Conservation (phyloP, 2,888 invertebrate species). For the Xiphydria camelus region DNA sequence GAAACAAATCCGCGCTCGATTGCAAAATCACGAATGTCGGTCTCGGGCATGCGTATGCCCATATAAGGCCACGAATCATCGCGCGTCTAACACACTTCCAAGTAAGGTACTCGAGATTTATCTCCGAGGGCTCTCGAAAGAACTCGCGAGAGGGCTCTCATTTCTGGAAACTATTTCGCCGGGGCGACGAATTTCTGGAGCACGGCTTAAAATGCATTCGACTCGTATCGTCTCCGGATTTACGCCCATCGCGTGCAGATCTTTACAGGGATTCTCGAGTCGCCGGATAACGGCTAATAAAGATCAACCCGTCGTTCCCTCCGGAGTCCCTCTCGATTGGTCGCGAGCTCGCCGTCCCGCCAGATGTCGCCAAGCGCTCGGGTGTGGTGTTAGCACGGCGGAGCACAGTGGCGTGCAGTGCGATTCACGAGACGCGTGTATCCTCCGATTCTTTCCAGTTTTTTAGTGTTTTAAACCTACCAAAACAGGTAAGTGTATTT, state of each 20-base stretch:
- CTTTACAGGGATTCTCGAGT: too few species aligned
- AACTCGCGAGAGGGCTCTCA: too few species aligned
- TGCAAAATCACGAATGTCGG: slow-evolving; percentile 12
- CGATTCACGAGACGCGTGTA: slow-evolving; percentile 28
- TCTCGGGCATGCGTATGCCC: slow-evolving; percentile 9
- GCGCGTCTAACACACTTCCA: slow-evolving; percentile 11
- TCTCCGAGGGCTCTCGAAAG: too few species aligned
- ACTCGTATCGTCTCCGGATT: too few species aligned
- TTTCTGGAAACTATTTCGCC: too few species aligned
- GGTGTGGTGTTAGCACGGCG: slow-evolving; percentile 40
- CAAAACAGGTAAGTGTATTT: not conserved
- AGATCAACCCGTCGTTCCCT: not conserved
- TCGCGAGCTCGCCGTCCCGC: slow-evolving; percentile 7
- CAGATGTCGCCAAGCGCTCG: slow-evolving; percentile 30
- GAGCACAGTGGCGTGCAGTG: slow-evolving; percentile 33
- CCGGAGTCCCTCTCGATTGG: not conserved
- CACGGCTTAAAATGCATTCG: too few species aligned
- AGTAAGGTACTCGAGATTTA: slow-evolving; percentile 9
- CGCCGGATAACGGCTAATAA: slow-evolving; percentile 3
- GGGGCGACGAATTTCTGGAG: too few species aligned
- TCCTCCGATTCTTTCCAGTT: slow-evolving; percentile 8
- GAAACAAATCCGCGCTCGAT: not conserved
- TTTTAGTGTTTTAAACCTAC: slow-evolving; percentile 10
- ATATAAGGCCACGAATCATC: slow-evolving; percentile 25
- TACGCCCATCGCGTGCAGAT: too few species aligned